A percentile compares a stretch with the other conserved stretches of the same genome.
Conservation (phyloP, 2,888 invertebrate species). For the Melanotus villosus region DNA sequence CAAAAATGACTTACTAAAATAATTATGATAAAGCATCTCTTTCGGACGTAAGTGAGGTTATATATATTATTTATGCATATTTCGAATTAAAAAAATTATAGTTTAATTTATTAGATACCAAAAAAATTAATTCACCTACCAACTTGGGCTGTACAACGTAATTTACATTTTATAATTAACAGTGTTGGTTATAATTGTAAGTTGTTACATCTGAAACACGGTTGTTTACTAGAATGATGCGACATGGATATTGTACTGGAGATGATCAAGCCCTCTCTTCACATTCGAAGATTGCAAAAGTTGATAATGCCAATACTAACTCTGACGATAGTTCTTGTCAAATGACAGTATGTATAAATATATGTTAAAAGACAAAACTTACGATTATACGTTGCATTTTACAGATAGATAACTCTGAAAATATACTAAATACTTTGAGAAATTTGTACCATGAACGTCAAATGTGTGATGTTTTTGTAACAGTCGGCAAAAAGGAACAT, state of each 20-base stretch:
- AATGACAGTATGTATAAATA: slow-evolving; percentile 42
- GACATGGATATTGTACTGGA: slow-evolving; percentile 21
- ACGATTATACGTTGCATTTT: slow-evolving; percentile 27
- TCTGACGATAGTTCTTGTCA: slow-evolving; percentile 48
- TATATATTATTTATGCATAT: neutral
- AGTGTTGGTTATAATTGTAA: slow-evolving; percentile 3
- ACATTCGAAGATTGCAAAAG: slow-evolving; percentile 42
- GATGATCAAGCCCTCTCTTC: slow-evolving; percentile 36
- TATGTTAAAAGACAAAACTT: neutral
- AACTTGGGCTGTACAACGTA: neutral
- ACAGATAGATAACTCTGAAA: slow-evolving; percentile 88
- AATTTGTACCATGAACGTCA: slow-evolving; percentile 87
- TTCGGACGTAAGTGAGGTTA: slow-evolving; percentile 27
- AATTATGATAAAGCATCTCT: slow-evolving; percentile 24
- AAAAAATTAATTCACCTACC: neutral
- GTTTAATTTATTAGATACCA: slow-evolving; percentile 1
- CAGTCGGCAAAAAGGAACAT: slow-evolving; percentile 86
- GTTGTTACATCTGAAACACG: slow-evolving; percentile 7
- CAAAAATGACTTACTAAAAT: slow-evolving; percentile 15
- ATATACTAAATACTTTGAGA: slow-evolving; percentile 86
- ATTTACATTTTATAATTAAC: slow-evolving; percentile 5
- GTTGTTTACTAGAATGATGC: slow-evolving; percentile 38
- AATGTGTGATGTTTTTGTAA: slow-evolving; percentile 90
- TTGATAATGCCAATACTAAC: neutral
- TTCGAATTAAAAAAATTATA: neutral